These are phyloP conservation scores for Thamnophis sirtalis DNA, from an alignment of 2,113 vertebrate genomes.

Conservation along the genomic window DNA sequence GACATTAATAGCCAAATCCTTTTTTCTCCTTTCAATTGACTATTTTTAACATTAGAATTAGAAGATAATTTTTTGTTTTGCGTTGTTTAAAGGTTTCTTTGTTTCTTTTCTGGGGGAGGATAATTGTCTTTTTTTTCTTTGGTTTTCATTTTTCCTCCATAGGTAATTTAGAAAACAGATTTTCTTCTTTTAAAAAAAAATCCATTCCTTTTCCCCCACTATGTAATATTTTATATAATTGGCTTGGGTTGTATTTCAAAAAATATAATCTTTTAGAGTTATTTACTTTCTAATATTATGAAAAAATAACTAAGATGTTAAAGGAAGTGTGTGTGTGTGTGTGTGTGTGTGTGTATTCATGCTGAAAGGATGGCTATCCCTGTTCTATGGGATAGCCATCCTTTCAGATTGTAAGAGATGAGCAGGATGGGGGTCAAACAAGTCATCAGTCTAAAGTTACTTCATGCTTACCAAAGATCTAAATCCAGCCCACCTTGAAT, in stretches of 20 bases:
- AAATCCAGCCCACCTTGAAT: too few relatives aligned
- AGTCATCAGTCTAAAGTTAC: too few relatives aligned
- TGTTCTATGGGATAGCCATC: neutral
- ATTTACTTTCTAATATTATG: neutral
- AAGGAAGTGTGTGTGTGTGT: too few relatives aligned
- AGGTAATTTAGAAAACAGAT: neutral
- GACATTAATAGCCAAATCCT: neutral
- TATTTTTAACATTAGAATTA: neutral
- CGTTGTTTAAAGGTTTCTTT: neutral
- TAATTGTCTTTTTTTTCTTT: neutral
- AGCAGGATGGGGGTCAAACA: too few relatives aligned
- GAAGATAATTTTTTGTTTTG: neutral
- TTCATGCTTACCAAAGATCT: too few relatives aligned
- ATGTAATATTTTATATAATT: neutral
- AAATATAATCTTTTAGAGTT: neutral
- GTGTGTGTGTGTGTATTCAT: too few relatives aligned
- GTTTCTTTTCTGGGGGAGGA: neutral
- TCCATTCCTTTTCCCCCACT: neutral
- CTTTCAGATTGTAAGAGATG: neutral
- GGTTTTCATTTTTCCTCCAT: neutral
- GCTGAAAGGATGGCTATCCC: too few relatives aligned
- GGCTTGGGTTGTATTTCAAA: neutral
- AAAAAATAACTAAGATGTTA: neutral
- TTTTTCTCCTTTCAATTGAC: neutral
- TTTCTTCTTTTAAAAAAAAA: neutral